Conservation (phyloP, 1,140 invertebrate species). For the Trachelipus rathkii region DNA sequence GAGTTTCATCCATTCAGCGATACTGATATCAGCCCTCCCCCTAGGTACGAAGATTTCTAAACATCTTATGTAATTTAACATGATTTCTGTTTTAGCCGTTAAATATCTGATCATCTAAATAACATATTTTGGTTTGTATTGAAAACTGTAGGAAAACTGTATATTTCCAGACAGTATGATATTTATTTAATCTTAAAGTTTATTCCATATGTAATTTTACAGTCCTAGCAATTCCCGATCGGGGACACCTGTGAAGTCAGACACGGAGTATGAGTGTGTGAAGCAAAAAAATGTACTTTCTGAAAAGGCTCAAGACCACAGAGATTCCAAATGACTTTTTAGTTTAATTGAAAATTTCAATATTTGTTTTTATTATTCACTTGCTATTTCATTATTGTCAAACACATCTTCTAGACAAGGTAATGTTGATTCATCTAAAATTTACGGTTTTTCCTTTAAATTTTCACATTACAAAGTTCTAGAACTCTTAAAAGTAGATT, state of each 20-base stretch:
- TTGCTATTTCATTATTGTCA: conserved; percentile 30
- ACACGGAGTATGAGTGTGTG: conserved; percentile 82
- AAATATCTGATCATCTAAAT: no score
- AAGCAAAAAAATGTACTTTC: conserved; percentile 48
- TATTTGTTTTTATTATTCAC: no score
- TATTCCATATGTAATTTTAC: conserved; percentile 18
- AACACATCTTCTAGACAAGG: conserved; percentile 16
- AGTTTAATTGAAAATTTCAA: no score
- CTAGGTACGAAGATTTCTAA: conserved; percentile 55
- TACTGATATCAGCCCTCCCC: conserved; percentile 68
- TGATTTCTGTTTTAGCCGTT: no score
- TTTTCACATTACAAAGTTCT: no score
- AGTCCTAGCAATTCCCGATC: conserved; percentile 65
- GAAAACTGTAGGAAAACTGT: no score
- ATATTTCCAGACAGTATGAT: no score
- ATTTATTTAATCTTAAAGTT: no score
- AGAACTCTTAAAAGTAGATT: no score
- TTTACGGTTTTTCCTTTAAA: no score
- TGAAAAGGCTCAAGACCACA: conserved; percentile 50
- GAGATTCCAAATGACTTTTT: conserved; percentile 54
- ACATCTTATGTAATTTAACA: no score
- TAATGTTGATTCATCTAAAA: neutral
- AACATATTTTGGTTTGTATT: no score
- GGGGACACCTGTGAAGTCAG: conserved; percentile 80
- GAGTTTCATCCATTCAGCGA: conserved; percentile 89